A percentile compares a stretch with the other conserved stretches of the same genome.
phyloP scores from a whole-genome alignment of 2,113 vertebrate species.

The Amblyopsis rosae region DNA sequence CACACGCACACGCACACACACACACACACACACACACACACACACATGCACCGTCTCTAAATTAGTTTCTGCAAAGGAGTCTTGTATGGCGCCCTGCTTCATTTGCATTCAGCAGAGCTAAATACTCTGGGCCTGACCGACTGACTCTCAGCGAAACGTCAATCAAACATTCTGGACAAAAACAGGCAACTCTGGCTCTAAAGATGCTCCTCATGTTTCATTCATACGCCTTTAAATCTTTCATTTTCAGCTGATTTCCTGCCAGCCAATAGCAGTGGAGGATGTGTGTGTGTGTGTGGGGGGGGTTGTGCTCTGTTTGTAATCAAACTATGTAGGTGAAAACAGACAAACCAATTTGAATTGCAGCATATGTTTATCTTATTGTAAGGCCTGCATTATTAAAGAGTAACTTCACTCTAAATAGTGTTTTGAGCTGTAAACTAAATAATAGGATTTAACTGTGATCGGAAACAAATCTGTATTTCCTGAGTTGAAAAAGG shows the following conservation, averaged over 20 bases:
- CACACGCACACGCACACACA: too few species aligned
- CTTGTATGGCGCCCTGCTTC: slow-evolving; percentile 40
- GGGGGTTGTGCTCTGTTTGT: not conserved
- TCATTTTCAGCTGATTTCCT: slow-evolving; percentile 59
- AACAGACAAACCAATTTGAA: too few species aligned
- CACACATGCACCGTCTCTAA: not conserved
- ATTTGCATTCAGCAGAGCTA: slow-evolving; percentile 63
- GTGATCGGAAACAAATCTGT: too few species aligned
- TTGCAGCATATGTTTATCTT: not conserved
- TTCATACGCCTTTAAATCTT: slow-evolving; percentile 64
- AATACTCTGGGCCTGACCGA: slow-evolving; percentile 63
- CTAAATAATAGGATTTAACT: too few species aligned
- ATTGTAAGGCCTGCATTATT: too few species aligned
- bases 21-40: too few species aligned
- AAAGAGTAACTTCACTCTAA: too few species aligned
- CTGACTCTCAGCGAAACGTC: slow-evolving; percentile 71
- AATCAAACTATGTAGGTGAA: slow-evolving; percentile 17
- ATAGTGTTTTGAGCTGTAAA: too few species aligned
- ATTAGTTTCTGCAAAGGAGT: slow-evolving; percentile 36
- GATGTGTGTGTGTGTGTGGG: not conserved
- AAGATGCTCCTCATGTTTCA: slow-evolving; percentile 70
- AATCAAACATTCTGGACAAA: slow-evolving; percentile 70
- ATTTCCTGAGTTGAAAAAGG: too few species aligned
- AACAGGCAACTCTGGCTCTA: slow-evolving; percentile 55
- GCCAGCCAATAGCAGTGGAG: slow-evolving; percentile 30